Percentiles rank a stretch among this genome's conserved stretches.
phyloP scores from a whole-genome alignment of 2,113 vertebrate species.

The Clarias batrachus region DNA sequence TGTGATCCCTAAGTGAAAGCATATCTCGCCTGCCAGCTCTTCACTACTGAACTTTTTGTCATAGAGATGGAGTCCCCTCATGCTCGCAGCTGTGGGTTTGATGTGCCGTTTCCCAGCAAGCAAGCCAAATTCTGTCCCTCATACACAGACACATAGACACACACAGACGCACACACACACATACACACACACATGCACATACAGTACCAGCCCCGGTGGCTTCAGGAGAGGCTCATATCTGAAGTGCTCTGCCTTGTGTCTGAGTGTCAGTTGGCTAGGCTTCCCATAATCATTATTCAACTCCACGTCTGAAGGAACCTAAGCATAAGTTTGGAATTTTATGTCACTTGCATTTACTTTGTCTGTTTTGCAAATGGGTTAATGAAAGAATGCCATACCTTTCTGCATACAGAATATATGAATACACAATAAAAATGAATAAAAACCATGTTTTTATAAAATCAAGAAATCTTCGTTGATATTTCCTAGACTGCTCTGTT shows the following conservation, averaged over 20 bases:
- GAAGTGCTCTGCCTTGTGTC: conserved; percentile 41
- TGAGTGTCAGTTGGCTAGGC: conserved; percentile 37
- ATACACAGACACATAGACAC: conserved; percentile 20
- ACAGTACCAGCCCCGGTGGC: conserved; percentile 6
- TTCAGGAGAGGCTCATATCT: conserved; percentile 38
- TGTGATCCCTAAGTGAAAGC: conserved; percentile 78
- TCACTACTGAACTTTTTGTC: conserved; percentile 80
- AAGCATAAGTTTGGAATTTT: conserved; percentile 32
- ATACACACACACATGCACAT: conserved; percentile 27
- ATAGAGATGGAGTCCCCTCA: conserved; percentile 82
- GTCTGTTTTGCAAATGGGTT: conserved; percentile 13
- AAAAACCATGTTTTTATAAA: background rate
- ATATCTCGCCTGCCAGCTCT: conserved; percentile 76
- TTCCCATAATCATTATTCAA: conserved; percentile 35
- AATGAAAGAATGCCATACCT: background rate
- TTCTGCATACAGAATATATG: background rate
- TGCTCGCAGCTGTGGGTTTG: conserved; percentile 82
- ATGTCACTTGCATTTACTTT: background rate
- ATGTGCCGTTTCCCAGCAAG: conserved; percentile 84
- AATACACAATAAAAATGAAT: background rate
- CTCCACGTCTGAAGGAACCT: conserved; percentile 15
- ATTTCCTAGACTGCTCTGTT: background rate
- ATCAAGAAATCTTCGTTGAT: background rate
- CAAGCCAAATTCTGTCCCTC: conserved; percentile 80
- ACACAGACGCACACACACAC: conserved; percentile 27